phyloP scores from a whole-genome alignment of 2,797 vertebrate genomes.

The Graptemys geographica region DNA sequence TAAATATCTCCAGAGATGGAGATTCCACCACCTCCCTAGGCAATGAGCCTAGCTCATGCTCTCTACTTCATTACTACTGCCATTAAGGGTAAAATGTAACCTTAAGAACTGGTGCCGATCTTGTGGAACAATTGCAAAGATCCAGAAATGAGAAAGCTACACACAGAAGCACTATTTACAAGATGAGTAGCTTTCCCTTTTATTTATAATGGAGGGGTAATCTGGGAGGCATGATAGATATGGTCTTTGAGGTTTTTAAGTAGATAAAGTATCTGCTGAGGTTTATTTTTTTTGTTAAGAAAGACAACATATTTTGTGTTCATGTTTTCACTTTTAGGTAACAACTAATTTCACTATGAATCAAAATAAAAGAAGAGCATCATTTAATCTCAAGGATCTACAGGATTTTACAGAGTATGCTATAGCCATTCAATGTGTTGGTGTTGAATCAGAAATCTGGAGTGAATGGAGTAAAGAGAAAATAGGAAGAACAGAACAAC shows the following conservation, averaged over 20 bases:
- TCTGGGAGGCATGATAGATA: neutral
- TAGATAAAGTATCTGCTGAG: fast-evolving
- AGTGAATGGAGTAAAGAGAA: conserved; percentile 79
- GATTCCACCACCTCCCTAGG: too few species aligned
- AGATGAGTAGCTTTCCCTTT: neutral
- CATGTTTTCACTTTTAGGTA: conserved; percentile 37
- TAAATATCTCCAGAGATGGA: too few species aligned
- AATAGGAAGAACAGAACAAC: conserved; percentile 68
- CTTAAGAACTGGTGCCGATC: neutral
- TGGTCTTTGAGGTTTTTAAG: neutral
- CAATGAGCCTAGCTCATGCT: neutral
- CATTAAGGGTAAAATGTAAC: neutral
- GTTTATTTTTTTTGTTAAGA: neutral
- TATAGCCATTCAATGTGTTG: conserved; percentile 61
- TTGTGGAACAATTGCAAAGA: neutral
- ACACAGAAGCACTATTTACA: neutral
- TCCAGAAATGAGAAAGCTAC: neutral
- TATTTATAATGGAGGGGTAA: neutral
- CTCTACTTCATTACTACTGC: neutral
- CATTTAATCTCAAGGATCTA: conserved; percentile 70
- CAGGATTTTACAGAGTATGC: conserved; percentile 75
- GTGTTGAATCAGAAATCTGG: conserved; percentile 69
- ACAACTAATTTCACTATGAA: neutral
- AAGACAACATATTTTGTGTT: neutral
- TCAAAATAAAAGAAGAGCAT: fast-evolving